phyloP scores from a whole-genome alignment of 2,888 invertebrate genomes.

The Euplexia lucipara region DNA sequence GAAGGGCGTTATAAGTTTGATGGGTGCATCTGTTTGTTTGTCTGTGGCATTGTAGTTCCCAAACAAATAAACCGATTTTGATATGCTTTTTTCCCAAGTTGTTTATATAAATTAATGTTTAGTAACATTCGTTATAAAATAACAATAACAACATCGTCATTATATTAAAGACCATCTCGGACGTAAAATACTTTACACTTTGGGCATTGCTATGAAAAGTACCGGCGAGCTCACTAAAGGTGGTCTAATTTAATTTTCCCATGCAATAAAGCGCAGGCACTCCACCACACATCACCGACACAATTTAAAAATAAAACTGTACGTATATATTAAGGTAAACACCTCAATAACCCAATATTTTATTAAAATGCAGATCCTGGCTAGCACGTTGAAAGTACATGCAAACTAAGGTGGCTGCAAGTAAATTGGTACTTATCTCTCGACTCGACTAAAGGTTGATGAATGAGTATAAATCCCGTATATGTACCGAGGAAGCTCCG shows the following conservation, averaged over 20 bases:
- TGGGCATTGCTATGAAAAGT: neutral
- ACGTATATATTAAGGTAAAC: constrained; percentile 49
- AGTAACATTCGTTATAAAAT: too few species aligned
- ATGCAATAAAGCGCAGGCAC: constrained; percentile 26
- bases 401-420: constrained; percentile 63
- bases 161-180: neutral
- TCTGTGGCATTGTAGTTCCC: too few species aligned
- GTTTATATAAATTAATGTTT: too few species aligned
- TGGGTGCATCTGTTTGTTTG: too few species aligned
- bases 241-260: neutral
- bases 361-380: constrained; percentile 55
- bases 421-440: constrained; percentile 65
- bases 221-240: neutral
- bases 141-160: too few species aligned
- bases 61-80: too few species aligned
- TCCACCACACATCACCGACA: constrained; percentile 1
- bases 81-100: too few species aligned
- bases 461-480: constrained; percentile 65
- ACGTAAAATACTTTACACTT: neutral
- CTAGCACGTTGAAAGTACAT: constrained; percentile 50
- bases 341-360: constrained; percentile 49
- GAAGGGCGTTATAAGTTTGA: too few species aligned
- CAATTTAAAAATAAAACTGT: constrained; percentile 41
- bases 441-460: constrained; percentile 63
- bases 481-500: constrained; percentile 46